phyloP scores from a whole-genome alignment of 1,140 invertebrate species.

The Lutraria rhynchaena region DNA sequence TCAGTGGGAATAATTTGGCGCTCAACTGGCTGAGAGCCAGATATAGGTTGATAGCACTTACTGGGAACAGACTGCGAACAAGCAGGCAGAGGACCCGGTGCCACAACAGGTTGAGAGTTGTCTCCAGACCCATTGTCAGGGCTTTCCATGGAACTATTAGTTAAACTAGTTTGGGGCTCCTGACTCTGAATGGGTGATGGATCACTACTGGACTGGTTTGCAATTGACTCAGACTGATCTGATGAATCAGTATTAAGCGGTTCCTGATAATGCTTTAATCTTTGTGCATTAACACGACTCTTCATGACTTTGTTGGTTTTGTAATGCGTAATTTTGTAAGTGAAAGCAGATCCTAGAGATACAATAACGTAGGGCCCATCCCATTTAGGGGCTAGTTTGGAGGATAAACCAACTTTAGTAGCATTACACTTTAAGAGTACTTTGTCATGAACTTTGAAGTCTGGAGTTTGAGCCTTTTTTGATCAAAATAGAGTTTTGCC shows the following conservation, averaged over 20 bases:
- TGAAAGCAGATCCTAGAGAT: constrained; percentile 21
- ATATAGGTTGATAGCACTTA: no score
- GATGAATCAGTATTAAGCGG: not conserved
- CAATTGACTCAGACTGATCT: not conserved
- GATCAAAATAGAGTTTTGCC: constrained; percentile 32
- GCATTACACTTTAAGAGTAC: constrained; percentile 26
- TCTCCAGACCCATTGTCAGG: not conserved
- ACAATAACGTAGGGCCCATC: constrained; percentile 22
- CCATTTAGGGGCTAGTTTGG: constrained; percentile 33
- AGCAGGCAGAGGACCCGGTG: constrained; percentile 12
- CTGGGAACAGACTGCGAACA: constrained; percentile 4
- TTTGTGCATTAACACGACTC: constrained; percentile 20
- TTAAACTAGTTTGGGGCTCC: not conserved
- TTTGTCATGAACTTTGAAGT: constrained; percentile 32
- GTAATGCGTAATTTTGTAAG: constrained; percentile 11
- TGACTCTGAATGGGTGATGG: not conserved
- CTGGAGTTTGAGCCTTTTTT: constrained; percentile 17
- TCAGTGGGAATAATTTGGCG: not conserved
- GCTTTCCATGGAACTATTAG: not conserved
- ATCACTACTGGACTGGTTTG: not conserved
- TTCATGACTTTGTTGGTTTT: constrained; percentile 18
- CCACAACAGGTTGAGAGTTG: constrained; percentile 25
- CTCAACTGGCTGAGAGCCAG: not conserved
- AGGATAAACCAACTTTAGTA: constrained; percentile 10
- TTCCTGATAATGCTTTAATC: constrained; percentile 28